Percentiles rank a stretch among this genome's conserved stretches.
Evolutionary conservation across 2,113 vertebrate species (phyloP).

Genomic region (Gymnocephalus cernua): DNA sequence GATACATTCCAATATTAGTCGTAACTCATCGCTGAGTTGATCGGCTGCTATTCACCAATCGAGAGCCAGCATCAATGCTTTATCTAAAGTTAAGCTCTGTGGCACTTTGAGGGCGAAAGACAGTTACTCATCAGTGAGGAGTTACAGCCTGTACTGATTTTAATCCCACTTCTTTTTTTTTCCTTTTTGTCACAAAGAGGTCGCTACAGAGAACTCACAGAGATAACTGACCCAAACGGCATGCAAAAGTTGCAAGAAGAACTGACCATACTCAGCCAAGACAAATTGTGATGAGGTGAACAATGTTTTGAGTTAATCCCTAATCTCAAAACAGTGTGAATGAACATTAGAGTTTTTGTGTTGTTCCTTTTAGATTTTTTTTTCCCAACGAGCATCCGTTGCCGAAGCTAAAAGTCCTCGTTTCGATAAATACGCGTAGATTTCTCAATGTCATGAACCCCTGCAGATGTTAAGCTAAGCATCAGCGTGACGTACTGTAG

Average conservation of each 20-base stretch:
- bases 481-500: constrained; percentile 3
- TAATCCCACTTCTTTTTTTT: neutral
- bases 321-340: constrained; percentile 10
- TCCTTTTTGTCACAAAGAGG: constrained; percentile 14
- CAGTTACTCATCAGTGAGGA: neutral
- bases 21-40: constrained; percentile 9
- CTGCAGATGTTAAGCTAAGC: neutral
- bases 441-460: neutral
- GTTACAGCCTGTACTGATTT: neutral
- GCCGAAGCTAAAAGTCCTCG: neutral
- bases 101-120: neutral
- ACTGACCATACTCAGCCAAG: constrained; percentile 14
- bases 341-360: constrained; percentile 25
- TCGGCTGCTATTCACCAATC: neutral
- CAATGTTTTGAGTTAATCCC: constrained; percentile 21
- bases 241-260: constrained; percentile 5
- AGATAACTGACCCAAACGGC: neutral
- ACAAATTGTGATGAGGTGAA: constrained; percentile 21
- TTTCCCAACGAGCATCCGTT: neutral
- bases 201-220: neutral
- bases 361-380: constrained; percentile 8
- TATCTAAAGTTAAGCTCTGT: neutral
- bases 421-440: neutral
- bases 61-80: neutral
- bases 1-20: constrained; percentile 51